phyloP scores from a whole-genome alignment of 2,113 vertebrate species.

The Pipa parva region DNA sequence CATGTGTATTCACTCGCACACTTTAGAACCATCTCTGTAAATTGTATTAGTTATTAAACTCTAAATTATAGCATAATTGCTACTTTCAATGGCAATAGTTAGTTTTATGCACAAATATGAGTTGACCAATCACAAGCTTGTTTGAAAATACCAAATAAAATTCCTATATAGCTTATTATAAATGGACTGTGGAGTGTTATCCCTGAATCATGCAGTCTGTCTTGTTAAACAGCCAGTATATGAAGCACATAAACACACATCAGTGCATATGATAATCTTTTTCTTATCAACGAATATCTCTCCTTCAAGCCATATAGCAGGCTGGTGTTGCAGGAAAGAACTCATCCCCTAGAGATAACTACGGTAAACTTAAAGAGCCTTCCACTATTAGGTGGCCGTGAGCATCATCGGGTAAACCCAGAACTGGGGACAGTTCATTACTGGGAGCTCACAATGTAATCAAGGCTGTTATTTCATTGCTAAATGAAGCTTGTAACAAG shows the following conservation, averaged over 20 bases:
- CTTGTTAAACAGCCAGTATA: not conserved
- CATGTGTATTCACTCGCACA: conserved; percentile 8
- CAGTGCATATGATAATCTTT: conserved; percentile 23
- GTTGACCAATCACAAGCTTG: too few species aligned
- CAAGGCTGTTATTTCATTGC: conserved; percentile 34
- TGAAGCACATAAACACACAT: conserved; percentile 22
- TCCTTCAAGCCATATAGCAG: conserved; percentile 2
- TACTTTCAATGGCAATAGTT: too few species aligned
- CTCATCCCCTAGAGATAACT: not conserved
- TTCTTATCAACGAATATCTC: not conserved
- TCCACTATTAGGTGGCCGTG: not conserved
- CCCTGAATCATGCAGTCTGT: too few species aligned
- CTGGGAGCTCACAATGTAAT: conserved; percentile 11
- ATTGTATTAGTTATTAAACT: not conserved
- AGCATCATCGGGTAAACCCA: conserved; percentile 3
- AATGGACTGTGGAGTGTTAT: too few species aligned
- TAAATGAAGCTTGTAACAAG: conserved; percentile 43
- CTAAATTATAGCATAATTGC: too few species aligned
- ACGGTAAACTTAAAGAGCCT: not conserved
- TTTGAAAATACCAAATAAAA: too few species aligned
- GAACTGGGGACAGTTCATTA: conserved; percentile 29
- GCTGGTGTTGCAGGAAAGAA: conserved; percentile 10
- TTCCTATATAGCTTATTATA: too few species aligned
- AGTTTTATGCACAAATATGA: too few species aligned
- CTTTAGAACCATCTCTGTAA: too few species aligned